Evolutionary conservation across 2,797 vertebrate genomes (phyloP).

Genomic region (Chelmon rostratus): DNA sequence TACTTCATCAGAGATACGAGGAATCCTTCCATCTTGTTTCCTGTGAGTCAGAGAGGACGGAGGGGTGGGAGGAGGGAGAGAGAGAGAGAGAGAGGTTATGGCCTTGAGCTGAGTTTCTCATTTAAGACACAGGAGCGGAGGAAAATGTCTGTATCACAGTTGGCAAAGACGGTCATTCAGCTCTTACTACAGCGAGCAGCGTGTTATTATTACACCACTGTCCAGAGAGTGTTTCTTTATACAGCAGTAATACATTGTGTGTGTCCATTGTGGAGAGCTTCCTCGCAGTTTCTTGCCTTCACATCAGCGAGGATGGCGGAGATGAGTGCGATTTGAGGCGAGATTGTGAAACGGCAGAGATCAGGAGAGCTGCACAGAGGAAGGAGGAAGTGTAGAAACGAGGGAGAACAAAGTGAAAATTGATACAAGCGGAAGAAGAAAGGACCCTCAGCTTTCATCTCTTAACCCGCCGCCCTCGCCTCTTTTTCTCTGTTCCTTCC

Average conservation of each 20-base stretch:
- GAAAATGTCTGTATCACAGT: conserved; percentile 32
- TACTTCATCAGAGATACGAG: conserved; percentile 83
- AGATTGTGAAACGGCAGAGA: conserved; percentile 19
- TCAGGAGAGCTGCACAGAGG: not conserved
- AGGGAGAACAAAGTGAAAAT: conserved; percentile 41
- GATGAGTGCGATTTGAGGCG: conserved; percentile 8
- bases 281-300: not conserved
- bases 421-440: conserved; percentile 34
- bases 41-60: conserved; percentile 77
- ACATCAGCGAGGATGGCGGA: not conserved
- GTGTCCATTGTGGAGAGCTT: not conserved
- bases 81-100: conserved; percentile 41
- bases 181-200: conserved; percentile 11
- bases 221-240: conserved; percentile 9
- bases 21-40: conserved; percentile 89
- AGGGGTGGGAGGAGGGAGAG: conserved; percentile 3
- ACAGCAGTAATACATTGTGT: not conserved
- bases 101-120: conserved; percentile 38
- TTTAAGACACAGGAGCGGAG: conserved; percentile 44
- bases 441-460: conserved; percentile 48
- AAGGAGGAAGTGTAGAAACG: not conserved
- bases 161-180: conserved; percentile 29
- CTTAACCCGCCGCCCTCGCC: conserved; percentile 31
- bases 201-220: conserved; percentile 1
- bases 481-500: conserved; percentile 6